Evolutionary conservation across 2,797 vertebrate species (phyloP).

Genomic region (Steatocranus sp.): DNA sequence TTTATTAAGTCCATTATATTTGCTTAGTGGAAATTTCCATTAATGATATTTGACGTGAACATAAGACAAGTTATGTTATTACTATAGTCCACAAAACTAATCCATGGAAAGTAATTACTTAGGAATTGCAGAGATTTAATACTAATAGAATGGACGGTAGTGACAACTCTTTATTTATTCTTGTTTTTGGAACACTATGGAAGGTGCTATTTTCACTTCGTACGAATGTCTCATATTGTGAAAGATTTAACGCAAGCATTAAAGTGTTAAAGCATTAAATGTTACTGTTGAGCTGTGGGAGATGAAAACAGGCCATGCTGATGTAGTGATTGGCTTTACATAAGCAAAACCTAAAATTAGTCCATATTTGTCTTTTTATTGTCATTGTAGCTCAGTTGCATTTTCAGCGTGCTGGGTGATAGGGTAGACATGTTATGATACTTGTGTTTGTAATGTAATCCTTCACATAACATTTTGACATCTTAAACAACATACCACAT

Average conservation of each 20-base stretch:
- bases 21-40: background rate
- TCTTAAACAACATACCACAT: background rate
- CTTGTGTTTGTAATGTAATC: background rate
- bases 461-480: background rate
- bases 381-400: background rate
- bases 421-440: background rate
- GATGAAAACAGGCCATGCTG: background rate
- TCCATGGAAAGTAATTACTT: background rate
- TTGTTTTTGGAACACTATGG: background rate
- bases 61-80: background rate
- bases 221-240: background rate
- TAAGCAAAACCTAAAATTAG: background rate
- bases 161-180: background rate
- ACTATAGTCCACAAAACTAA: background rate
- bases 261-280: background rate
- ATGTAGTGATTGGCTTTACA: background rate
- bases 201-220: background rate
- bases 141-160: background rate
- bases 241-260: background rate
- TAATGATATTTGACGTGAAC: background rate
- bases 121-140: background rate
- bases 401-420: background rate
- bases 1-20: background rate
- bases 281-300: background rate
- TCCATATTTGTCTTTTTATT: background rate